Evolutionary conservation across 2,797 vertebrate genomes (phyloP).

Genomic region (Falco novaeseelandiae): DNA sequence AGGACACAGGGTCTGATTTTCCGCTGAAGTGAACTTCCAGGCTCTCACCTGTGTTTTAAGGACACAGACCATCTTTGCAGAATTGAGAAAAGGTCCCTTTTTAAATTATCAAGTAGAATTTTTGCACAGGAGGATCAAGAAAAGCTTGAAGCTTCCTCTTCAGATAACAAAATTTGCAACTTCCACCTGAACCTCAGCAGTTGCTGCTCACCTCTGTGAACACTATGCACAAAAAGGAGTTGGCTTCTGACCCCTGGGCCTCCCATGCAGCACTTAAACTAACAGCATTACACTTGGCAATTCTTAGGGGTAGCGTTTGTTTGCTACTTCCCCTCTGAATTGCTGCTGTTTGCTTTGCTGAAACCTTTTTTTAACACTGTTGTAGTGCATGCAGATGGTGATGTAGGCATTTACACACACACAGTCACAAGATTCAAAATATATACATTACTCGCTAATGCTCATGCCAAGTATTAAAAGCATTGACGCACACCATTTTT

Average conservation of each 20-base stretch:
- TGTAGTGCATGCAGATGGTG: not conserved
- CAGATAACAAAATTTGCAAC: constrained; percentile 13
- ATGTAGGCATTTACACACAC: not conserved
- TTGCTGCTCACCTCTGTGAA: not conserved
- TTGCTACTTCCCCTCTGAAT: constrained; percentile 15
- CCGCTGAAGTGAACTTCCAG: not conserved
- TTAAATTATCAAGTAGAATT: not conserved
- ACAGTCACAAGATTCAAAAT: not conserved
- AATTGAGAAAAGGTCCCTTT: not conserved
- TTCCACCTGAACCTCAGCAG: constrained; percentile 8
- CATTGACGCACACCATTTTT: not conserved
- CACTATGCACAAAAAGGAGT: constrained; percentile 5
- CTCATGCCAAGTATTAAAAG: not conserved
- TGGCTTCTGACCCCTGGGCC: constrained; percentile 63
- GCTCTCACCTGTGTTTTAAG: not conserved
- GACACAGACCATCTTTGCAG: not conserved
- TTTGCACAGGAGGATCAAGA: not conserved
- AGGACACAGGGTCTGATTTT: not conserved
- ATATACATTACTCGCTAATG: not conserved
- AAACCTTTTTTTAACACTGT: constrained; percentile 20
- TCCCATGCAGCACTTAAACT: constrained; percentile 49
- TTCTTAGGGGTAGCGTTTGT: not conserved
- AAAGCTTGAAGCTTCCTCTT: not conserved
- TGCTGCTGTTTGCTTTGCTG: constrained; percentile 56
- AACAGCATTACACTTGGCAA: constrained; percentile 38